Evolutionary conservation across 2,113 vertebrate genomes (phyloP).

Genomic region (Accipiter virgatus): DNA sequence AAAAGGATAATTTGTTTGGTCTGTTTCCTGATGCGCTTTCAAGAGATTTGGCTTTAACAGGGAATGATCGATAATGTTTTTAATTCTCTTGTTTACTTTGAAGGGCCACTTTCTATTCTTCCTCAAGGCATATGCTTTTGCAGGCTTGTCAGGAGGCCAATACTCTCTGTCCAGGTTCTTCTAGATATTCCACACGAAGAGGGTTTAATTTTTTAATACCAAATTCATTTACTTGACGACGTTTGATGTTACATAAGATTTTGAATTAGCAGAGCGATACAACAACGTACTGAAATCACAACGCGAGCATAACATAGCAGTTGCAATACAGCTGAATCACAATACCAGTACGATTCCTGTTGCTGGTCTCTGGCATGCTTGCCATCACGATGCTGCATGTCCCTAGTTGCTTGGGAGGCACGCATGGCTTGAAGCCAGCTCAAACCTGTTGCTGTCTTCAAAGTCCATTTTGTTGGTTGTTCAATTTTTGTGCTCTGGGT

Average conservation of each 20-base stretch:
- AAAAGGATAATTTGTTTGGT: background rate
- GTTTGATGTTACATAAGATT: background rate
- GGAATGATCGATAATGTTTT: background rate
- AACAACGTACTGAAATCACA: background rate
- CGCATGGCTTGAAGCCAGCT: background rate
- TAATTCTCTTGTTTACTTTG: background rate
- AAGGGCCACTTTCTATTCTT: background rate
- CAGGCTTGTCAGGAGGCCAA: background rate
- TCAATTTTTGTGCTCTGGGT: background rate
- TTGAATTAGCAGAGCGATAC: background rate
- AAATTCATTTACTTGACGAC: background rate
- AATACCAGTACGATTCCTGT: background rate
- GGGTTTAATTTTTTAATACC: background rate
- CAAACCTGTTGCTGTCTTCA: background rate
- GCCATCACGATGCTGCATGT: fast-evolving
- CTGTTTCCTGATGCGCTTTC: background rate
- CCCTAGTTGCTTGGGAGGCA: background rate
- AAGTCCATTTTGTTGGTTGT: background rate
- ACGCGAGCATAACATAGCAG: fast-evolving
- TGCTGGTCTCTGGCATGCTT: background rate
- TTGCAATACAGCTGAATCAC: background rate
- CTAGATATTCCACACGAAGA: background rate
- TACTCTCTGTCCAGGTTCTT: background rate
- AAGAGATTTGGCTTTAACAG: background rate
- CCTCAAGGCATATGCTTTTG: background rate